phyloP scores from a whole-genome alignment of 1,140 invertebrate genomes.

The Triops longicaudatus region DNA sequence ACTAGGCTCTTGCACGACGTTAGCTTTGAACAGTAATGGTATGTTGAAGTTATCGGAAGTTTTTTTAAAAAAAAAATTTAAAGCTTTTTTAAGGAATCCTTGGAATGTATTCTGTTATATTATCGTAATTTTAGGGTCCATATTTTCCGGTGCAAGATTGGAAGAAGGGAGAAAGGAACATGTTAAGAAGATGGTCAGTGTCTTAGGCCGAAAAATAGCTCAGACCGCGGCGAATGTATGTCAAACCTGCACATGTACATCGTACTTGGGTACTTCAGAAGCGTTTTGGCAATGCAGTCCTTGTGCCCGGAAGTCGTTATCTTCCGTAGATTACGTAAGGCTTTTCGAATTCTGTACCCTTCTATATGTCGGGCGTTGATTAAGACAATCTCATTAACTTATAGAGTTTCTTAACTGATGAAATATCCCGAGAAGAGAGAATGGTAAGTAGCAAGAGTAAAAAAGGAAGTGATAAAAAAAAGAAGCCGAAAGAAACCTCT shows the following conservation, averaged over 20 bases:
- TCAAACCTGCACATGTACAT: not conserved
- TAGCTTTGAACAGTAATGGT: constrained; percentile 77
- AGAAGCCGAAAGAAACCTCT: not conserved
- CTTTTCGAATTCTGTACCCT: not conserved
- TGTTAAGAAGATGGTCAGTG: not conserved
- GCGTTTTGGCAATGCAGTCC: constrained; percentile 28
- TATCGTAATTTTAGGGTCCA: constrained; percentile 30
- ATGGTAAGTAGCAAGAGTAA: not conserved
- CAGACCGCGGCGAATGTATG: not conserved
- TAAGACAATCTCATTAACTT: not conserved
- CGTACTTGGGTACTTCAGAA: constrained; percentile 25
- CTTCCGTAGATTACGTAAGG: constrained; percentile 20
- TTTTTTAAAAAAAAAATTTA: too few species aligned
- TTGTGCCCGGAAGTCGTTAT: constrained; percentile 19
- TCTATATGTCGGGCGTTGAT: not conserved
- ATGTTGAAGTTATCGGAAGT: constrained; percentile 32
- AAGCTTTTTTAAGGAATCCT: too few species aligned
- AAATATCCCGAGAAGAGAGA: not conserved
- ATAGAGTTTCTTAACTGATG: not conserved
- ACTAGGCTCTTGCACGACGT: constrained; percentile 64
- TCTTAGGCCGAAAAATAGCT: not conserved
- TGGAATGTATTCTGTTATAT: not conserved
- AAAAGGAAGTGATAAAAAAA: not conserved
- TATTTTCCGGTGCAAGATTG: constrained; percentile 22
- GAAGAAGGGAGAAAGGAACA: not conserved